Evolutionary conservation across 92 coral and sea anemone genomes (phyloP), one percentile per base, ranked within the genome.

Genomic region (Zoanthus sociatus): DNA sequence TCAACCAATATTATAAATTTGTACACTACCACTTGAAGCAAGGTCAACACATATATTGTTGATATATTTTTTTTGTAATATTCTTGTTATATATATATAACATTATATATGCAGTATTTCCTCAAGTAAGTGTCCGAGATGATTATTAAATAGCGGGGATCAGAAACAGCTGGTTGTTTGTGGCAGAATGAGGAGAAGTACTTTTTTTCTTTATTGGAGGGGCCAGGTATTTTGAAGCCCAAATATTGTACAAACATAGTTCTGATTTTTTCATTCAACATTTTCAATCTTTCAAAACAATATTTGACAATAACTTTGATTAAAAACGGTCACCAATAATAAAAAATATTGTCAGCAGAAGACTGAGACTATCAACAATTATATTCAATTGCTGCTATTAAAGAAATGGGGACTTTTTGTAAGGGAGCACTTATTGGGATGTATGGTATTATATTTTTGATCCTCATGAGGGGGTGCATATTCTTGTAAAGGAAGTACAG

Each of bases 131-230:
- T 69, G 47, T 69, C 74, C 45, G 45, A 69, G 47, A 69, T 30
- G 47, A 69, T 69, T 30, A 69, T 69, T 69, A 69, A 69, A 69
- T 69, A 69, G 74, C 74, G 0, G 47, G 74, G 47, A 69, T 69
- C 74, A 69, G 74, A 30, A 69, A 69, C 74, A 69, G 47, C 47
- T 69, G 74, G 47, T 69, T 69, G 74, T 69, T 26, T 69, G 45
- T 69, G 47, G 74, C 45, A 69, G 74, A 69, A 17, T 47, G 74
- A 69, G 74, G 74, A 17, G 74, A 69, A 69, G 74, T 69, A 69
- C 74, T 69, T 69, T 69, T 69, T 69, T 18, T 69, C 74, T 69
- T 30, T 69, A 32, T 69, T 31, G 17, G 74, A 69, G 46, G 74
- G 45, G 46, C 47, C 47, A 69, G 73, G 73, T 69, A 69, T 69